These are phyloP conservation scores for Aspiorhynchus laticeps DNA, from an alignment of 2,113 vertebrate species.

Conservation along the genomic window DNA sequence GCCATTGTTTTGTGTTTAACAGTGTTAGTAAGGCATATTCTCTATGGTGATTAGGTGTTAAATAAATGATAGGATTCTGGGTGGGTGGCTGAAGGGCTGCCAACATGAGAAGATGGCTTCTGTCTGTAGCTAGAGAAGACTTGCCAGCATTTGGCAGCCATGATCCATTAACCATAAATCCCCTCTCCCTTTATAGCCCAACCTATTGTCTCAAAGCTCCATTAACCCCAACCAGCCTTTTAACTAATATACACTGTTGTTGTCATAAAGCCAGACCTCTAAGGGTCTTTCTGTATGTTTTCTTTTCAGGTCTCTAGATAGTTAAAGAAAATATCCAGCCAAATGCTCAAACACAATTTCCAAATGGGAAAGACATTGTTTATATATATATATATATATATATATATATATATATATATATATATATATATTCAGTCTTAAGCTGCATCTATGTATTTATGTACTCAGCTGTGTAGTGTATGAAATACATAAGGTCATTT, in stretches of 20 bases:
- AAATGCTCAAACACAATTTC: not conserved
- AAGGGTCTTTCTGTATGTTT: not conserved
- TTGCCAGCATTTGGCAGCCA: slow-evolving; percentile 16
- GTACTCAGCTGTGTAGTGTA: no score
- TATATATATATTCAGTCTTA: no score
- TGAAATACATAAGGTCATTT: no score
- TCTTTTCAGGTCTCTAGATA: not conserved
- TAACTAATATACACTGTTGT: slow-evolving; percentile 49
- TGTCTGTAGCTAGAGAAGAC: not conserved
- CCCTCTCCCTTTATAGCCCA: slow-evolving; percentile 14
- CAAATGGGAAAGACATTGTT: no score
- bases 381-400: no score
- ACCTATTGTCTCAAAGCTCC: slow-evolving; percentile 10
- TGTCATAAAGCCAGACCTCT: slow-evolving; percentile 37
- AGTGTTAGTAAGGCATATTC: not conserved
- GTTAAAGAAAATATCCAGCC: not conserved
- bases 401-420: no score
- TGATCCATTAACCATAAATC: slow-evolving; percentile 30
- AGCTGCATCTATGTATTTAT: no score
- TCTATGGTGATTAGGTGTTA: slow-evolving; percentile 32
- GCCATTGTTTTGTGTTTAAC: not conserved
- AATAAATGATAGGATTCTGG: slow-evolving; percentile 14
- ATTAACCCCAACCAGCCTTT: slow-evolving; percentile 21
- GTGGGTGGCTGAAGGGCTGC: slow-evolving; percentile 5
- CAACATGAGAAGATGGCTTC: slow-evolving; percentile 1